phyloP scores from a whole-genome alignment of 2,113 vertebrate species.

The Mandrillus leucophaeus region DNA sequence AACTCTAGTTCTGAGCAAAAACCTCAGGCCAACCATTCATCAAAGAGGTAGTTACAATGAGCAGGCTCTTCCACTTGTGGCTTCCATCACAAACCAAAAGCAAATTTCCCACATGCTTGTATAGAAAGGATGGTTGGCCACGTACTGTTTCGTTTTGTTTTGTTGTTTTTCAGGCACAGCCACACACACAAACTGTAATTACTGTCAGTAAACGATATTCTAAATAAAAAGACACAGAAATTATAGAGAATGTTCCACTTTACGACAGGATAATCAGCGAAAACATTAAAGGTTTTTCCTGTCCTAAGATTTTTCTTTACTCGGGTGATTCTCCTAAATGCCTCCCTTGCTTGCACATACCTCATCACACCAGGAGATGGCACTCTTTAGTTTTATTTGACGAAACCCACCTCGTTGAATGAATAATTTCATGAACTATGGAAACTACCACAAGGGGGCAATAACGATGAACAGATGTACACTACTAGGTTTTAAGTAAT shows the following conservation, averaged over 20 bases:
- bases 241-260: not conserved
- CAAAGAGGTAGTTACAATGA: slow-evolving; percentile 42
- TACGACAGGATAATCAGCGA: not conserved
- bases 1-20: slow-evolving; percentile 53
- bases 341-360: not conserved
- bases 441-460: slow-evolving; percentile 8
- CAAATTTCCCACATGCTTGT: not conserved
- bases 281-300: slow-evolving; percentile 23
- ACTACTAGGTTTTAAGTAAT: slow-evolving; percentile 15
- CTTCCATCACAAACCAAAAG: slow-evolving; percentile 33
- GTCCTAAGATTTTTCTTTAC: not conserved
- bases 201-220: not conserved
- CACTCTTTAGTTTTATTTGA: slow-evolving; percentile 13
- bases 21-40: slow-evolving; percentile 14
- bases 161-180: not conserved
- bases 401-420: not conserved
- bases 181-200: slow-evolving; percentile 28
- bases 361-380: slow-evolving; percentile 44
- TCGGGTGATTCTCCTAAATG: not conserved
- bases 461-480: not conserved
- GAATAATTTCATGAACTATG: not conserved
- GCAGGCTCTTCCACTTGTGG: slow-evolving; percentile 40
- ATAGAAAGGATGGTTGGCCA: slow-evolving; percentile 6
- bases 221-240: not conserved
- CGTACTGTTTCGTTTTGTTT: not conserved